Percentiles rank a stretch among this genome's conserved stretches.
Conservation (phyloP, 30 jellyfish, hydroid and myxozoan species). For the Aurelia aurita complex sp. Pacific region DNA sequence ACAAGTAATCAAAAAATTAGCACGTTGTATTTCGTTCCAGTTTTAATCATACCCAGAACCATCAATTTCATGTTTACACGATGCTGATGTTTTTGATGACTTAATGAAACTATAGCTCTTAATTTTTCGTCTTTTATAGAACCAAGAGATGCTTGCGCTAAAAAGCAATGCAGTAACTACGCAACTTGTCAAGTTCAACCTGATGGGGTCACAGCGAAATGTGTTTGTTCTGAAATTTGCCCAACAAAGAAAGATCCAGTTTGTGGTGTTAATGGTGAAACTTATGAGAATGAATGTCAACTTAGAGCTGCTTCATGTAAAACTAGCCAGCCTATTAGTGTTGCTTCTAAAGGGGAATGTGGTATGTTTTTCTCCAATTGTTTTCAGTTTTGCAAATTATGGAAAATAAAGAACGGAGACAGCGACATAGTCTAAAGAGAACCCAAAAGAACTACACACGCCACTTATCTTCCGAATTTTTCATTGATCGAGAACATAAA, state of each 20-base stretch:
- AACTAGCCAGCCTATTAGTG: slow-evolving; percentile 70
- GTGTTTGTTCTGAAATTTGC: slow-evolving; percentile 90
- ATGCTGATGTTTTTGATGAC: too few relatives aligned
- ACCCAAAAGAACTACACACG: too few relatives aligned
- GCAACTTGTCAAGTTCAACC: slow-evolving; percentile 79
- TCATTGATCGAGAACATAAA: too few relatives aligned
- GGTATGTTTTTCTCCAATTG: slow-evolving; percentile 57
- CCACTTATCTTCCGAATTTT: too few relatives aligned
- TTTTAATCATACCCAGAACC: too few relatives aligned
- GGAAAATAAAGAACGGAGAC: too few relatives aligned
- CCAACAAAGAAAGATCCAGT: slow-evolving; percentile 44
- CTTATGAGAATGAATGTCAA: slow-evolving; percentile 77
- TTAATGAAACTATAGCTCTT: too few relatives aligned
- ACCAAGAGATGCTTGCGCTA: slow-evolving; percentile 87
- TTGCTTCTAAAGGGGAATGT: slow-evolving; percentile 91
- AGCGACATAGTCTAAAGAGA: too few relatives aligned
- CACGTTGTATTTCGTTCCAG: too few relatives aligned
- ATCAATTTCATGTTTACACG: neutral
- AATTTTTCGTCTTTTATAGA: slow-evolving; percentile 24
- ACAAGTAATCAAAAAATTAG: too few relatives aligned
- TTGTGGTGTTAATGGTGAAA: slow-evolving; percentile 97
- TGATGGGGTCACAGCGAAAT: slow-evolving; percentile 56
- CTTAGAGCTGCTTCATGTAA: slow-evolving; percentile 72
- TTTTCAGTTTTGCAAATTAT: too few relatives aligned
- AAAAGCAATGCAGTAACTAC: slow-evolving; percentile 71